phyloP scores from a whole-genome alignment of 2,113 vertebrate genomes.

The Myrmophylax atrothorax region DNA sequence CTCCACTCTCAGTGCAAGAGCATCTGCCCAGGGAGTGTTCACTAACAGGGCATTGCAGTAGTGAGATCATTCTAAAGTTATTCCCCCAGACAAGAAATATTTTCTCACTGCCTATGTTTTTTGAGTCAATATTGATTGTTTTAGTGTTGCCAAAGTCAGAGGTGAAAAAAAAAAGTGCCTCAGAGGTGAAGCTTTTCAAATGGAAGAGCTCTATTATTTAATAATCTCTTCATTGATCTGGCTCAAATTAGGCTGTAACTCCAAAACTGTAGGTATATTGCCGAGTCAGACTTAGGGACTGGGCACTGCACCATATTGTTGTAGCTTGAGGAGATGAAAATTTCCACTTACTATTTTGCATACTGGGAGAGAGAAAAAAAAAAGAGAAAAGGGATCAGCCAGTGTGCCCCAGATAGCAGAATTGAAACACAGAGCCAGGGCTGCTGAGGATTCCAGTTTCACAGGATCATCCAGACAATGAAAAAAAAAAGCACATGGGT shows the following conservation, averaged over 20 bases:
- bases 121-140: constrained; percentile 21
- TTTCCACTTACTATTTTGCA: neutral
- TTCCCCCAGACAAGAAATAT: neutral
- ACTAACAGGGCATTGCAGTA: neutral
- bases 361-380: rapidly evolving
- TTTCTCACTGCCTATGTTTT: neutral
- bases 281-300: neutral
- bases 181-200: neutral
- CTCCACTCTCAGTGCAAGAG: neutral
- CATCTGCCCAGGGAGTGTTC: neutral
- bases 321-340: neutral
- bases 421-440: neutral
- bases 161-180: constrained; percentile 9
- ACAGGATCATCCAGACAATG: neutral
- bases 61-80: neutral
- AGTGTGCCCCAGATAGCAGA: neutral
- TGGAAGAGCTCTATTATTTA: constrained; percentile 21
- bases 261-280: neutral
- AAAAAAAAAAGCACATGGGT: neutral
- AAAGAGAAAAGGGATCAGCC: neutral
- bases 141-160: neutral
- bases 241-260: neutral
- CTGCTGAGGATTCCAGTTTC: neutral
- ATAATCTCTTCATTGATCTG: constrained; percentile 12
- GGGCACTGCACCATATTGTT: neutral